Conservation (phyloP, 2,888 invertebrate species). For the Autographa gamma region DNA sequence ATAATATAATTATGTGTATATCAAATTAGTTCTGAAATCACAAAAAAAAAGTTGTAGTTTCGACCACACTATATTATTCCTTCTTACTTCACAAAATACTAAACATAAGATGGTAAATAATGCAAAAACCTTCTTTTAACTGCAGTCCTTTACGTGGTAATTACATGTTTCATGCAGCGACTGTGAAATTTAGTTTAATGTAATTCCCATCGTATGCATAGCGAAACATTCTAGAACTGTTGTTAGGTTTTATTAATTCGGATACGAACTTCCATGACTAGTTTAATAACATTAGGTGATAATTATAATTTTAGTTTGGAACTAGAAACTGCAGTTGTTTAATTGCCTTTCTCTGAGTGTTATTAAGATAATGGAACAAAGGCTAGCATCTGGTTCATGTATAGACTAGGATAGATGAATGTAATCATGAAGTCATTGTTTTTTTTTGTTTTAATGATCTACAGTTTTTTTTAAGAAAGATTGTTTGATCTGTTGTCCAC, state of each 20-base stretch:
- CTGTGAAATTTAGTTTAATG: conserved; percentile 38
- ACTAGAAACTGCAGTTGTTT: conserved; percentile 6
- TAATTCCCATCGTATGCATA: conserved; percentile 47
- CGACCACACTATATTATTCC: no score
- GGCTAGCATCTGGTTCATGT: no score
- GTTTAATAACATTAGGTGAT: conserved; percentile 39
- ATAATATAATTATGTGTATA: no score
- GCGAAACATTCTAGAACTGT: conserved; percentile 47
- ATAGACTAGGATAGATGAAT: no score
- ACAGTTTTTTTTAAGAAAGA: no score
- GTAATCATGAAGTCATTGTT: no score
- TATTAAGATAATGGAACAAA: no score
- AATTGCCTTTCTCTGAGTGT: not conserved
- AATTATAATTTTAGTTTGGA: conserved; percentile 40
- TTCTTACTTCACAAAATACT: not conserved
- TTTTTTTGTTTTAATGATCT: no score
- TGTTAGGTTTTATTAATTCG: conserved; percentile 56
- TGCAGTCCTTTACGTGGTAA: not conserved
- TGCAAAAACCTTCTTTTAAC: not conserved
- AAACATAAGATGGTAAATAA: not conserved
- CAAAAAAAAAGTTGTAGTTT: no score
- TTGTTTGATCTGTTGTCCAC: no score
- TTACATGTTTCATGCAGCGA: conserved; percentile 15
- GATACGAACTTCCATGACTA: conserved; percentile 39
- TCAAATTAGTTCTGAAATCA: no score